Evolutionary conservation across 1,140 invertebrate species (phyloP).

Genomic region (Penaeus indicus): DNA sequence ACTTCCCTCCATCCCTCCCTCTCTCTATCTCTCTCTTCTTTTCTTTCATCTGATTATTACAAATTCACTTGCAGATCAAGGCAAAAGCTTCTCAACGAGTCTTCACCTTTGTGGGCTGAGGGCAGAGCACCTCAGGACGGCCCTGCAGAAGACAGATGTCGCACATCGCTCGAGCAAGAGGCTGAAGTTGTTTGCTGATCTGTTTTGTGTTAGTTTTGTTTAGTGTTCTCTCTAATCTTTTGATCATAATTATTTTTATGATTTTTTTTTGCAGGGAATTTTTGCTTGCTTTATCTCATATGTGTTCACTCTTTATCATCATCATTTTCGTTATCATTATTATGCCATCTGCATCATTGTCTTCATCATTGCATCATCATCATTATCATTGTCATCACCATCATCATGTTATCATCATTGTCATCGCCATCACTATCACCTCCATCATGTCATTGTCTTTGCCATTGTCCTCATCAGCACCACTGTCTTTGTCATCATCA

Average conservation of each 20-base stretch:
- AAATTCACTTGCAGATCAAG: constrained; percentile 21
- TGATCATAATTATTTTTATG: neutral
- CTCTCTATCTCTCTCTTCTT: neutral
- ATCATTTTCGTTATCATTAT: neutral
- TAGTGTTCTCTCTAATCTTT: neutral
- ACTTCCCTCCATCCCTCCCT: too few relatives aligned
- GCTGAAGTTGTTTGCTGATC: constrained; percentile 56
- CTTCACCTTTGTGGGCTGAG: constrained; percentile 55
- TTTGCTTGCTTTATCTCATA: neutral
- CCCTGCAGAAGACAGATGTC: constrained; percentile 38
- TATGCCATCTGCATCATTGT: too few relatives aligned
- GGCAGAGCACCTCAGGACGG: constrained; percentile 49
- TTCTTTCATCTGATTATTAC: neutral
- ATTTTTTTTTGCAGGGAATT: neutral
- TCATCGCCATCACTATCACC: too few relatives aligned
- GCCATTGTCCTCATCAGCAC: neutral
- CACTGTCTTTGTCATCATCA: too few relatives aligned
- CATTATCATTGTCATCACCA: too few relatives aligned
- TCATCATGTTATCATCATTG: too few relatives aligned
- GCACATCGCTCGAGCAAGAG: constrained; percentile 30
- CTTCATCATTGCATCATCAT: too few relatives aligned
- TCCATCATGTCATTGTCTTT: too few relatives aligned
- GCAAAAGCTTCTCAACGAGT: constrained; percentile 28
- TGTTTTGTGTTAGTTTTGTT: constrained; percentile 58
- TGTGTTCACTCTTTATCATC: neutral